Conservation (phyloP, 2,797 vertebrate genomes). For the Thamnophis elegans region DNA sequence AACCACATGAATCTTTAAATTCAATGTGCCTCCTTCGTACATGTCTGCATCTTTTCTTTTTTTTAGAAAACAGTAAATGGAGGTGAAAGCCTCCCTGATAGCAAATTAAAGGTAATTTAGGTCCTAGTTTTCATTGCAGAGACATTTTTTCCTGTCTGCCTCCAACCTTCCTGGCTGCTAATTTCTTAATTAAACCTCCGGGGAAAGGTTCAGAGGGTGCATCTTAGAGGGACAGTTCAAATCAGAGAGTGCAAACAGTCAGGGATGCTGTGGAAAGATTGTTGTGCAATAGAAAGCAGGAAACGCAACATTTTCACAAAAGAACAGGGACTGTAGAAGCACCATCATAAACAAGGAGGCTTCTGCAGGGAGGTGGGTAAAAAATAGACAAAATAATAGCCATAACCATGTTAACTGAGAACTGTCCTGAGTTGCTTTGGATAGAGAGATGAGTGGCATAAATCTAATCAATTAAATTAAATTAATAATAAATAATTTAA, state of each 20-base stretch:
- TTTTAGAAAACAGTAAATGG: neutral
- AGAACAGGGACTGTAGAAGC: neutral
- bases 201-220: neutral
- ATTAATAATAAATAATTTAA: neutral
- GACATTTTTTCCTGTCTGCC: neutral
- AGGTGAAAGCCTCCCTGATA: neutral
- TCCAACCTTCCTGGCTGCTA: neutral
- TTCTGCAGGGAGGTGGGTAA: neutral
- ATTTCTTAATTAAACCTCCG: neutral
- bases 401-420: neutral
- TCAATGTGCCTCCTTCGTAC: neutral
- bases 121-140: neutral
- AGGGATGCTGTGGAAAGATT: neutral
- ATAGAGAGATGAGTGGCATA: neutral
- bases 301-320: neutral
- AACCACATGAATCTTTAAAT: neutral
- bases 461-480: neutral
- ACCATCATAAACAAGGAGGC: neutral
- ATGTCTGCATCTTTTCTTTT: neutral
- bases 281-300: neutral
- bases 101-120: neutral
- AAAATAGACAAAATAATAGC: neutral
- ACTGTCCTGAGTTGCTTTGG: neutral
- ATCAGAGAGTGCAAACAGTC: neutral
- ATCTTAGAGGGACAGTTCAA: neutral